phyloP scores from a whole-genome alignment of 2,888 invertebrate species.

The Bembecia ichneumoniformis region DNA sequence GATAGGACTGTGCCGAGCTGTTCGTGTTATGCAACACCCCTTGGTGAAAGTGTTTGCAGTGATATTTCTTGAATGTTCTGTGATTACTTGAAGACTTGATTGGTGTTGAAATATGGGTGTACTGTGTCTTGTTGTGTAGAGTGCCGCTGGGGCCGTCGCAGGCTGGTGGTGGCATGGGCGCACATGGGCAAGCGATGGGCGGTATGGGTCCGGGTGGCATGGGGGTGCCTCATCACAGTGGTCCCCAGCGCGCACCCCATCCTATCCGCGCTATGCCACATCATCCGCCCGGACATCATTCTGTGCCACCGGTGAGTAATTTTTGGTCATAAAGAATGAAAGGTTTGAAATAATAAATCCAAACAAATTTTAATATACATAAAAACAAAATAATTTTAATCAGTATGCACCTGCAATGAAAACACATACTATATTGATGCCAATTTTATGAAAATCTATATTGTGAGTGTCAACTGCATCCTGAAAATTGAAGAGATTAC shows the following conservation, averaged over 20 bases:
- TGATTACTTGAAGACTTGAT: too few relatives aligned
- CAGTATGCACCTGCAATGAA: not conserved
- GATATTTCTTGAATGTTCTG: too few relatives aligned
- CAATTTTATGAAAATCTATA: too few relatives aligned
- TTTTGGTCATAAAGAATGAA: not conserved
- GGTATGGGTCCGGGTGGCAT: constrained; percentile 42
- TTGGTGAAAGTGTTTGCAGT: too few relatives aligned
- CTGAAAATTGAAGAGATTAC: too few relatives aligned
- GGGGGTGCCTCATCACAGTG: constrained; percentile 38
- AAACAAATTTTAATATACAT: too few relatives aligned
- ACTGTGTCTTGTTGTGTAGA: constrained; percentile 21
- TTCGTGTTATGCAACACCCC: constrained; percentile 30
- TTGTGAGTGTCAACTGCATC: too few relatives aligned
- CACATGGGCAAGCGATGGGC: constrained; percentile 41
- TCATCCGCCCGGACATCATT: constrained; percentile 49
- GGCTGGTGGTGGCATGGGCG: constrained; percentile 43
- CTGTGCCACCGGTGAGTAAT: constrained; percentile 41
- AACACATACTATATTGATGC: too few relatives aligned
- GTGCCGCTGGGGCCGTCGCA: constrained; percentile 52
- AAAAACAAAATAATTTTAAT: not conserved
- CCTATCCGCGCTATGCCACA: constrained; percentile 55
- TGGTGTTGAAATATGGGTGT: not conserved
- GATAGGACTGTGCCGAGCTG: constrained; percentile 18
- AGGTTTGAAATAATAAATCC: not conserved
- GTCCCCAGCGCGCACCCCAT: constrained; percentile 47